Base-by-base conservation (phyloP, 2,888 invertebrate genomes). In the Achlya flavicornis region DNA sequence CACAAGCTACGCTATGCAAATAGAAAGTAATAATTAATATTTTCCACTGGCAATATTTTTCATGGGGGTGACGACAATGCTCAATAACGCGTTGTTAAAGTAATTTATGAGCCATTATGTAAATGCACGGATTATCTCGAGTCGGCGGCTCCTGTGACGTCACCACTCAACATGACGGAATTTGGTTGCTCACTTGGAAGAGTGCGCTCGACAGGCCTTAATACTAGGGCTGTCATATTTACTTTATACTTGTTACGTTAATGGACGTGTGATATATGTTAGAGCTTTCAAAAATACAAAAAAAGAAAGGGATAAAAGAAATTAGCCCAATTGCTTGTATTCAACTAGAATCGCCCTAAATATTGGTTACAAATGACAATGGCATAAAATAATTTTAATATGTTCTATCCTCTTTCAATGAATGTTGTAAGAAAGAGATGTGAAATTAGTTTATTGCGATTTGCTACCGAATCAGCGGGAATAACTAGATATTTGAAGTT, bases 21-120 rank as follows among this genome's bases (percentile, higher is more conserved):
- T 53, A 53, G 53, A 53, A 53, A 19, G 53, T 19, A 53, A 19
- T 53, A 53, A 53, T 53, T 53, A 53, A 53, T 53, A 53, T 53
- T 53, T 53, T 53, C 53, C 53, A 53, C 46, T 46, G 46, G 46
- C 46, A 46, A 46, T 46, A 46, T 46, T 46, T 46, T 46, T 7
- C 14, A n/a, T 14, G 46, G 14, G 46, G 46, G n/a, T 46, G 46
- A 46, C 19, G 53, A 53, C 19, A 53, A 19, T 10, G 19, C 53
- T 53, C 53, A 53, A 53, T 53, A 19, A 7, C 7, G 53, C 16
- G 53, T 53, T 10, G 53, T 53, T 53, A 53, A 53, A 53, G 19
- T 53, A 53, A 53, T 53, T 53, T 53, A 53, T 53, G 53, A 53
- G 53, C 53, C 53, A 53, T 53, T 19, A 53, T 53, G 53, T 53